Conservation (phyloP, 1,140 invertebrate species). For the Drosophila watanabei region DNA sequence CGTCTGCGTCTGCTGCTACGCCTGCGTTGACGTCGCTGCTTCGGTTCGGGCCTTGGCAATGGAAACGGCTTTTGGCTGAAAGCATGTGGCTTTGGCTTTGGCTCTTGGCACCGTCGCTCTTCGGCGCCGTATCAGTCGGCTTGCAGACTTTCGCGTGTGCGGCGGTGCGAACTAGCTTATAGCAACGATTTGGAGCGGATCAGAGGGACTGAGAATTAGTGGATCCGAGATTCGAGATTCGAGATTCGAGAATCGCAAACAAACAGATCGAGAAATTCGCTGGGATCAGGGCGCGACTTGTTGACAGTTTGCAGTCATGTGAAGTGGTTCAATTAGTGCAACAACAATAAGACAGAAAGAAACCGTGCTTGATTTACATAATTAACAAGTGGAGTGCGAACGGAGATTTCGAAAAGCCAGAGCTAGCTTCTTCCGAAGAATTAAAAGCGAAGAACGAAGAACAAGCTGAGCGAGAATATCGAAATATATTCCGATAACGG, state of each 20-base stretch:
- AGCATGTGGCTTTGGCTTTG: conserved; percentile 12
- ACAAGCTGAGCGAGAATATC: conserved; percentile 33
- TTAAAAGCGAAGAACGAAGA: neutral
- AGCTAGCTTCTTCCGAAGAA: conserved; percentile 6
- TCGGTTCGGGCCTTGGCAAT: conserved; percentile 32
- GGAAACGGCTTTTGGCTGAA: conserved; percentile 23
- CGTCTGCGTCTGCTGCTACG: neutral
- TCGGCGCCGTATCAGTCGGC: conserved; percentile 69
- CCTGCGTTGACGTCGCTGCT: conserved; percentile 20
- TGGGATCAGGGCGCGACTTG: conserved; percentile 71
- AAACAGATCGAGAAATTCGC: conserved; percentile 46
- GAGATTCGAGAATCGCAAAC: conserved; percentile 38
- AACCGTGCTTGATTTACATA: conserved; percentile 70
- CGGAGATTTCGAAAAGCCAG: conserved; percentile 22
- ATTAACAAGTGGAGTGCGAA: conserved; percentile 63
- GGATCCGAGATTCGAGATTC: conserved; percentile 18
- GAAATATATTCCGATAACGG: conserved; percentile 45
- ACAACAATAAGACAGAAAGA: conserved; percentile 42
- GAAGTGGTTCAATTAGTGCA: conserved; percentile 59
- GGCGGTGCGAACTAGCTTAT: conserved; percentile 52
- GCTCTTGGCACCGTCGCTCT: conserved; percentile 49
- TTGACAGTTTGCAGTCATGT: conserved; percentile 78
- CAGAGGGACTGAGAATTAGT: conserved; percentile 5
- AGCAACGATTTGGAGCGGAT: conserved; percentile 15
- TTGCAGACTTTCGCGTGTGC: conserved; percentile 83